A percentile compares a stretch with the other conserved stretches of the same genome.
phyloP scores from a whole-genome alignment of 2,797 vertebrate species.

The Peromyscus aztecus region DNA sequence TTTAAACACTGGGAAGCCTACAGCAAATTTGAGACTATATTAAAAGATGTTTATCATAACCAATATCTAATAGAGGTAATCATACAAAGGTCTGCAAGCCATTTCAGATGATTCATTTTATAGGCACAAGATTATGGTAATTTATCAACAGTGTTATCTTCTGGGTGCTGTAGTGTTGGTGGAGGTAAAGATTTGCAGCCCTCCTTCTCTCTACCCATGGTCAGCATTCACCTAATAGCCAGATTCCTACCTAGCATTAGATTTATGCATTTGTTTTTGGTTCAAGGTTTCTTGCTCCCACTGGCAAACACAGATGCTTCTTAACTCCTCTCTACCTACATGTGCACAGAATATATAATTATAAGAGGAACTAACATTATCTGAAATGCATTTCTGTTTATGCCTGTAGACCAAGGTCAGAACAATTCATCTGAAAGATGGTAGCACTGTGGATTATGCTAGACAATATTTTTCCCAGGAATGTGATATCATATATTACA shows the following conservation, averaged over 20 bases:
- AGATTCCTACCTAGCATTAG: conserved; percentile 65
- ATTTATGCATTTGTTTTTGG: conserved; percentile 75
- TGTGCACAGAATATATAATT: conserved; percentile 82
- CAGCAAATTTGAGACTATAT: conserved; percentile 62
- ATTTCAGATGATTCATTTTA: conserved; percentile 75
- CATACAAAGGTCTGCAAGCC: conserved; percentile 62
- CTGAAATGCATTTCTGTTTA: conserved; percentile 85
- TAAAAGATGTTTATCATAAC: conserved; percentile 73
- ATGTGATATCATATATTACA: conserved; percentile 72
- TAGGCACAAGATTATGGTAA: conserved; percentile 47
- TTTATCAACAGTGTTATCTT: conserved; percentile 67
- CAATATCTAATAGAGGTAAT: conserved; percentile 64
- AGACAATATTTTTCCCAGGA: conserved; percentile 73
- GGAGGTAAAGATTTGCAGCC: conserved; percentile 64
- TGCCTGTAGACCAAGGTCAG: conserved; percentile 84
- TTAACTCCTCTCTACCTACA: conserved; percentile 76
- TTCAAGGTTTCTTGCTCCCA: conserved; percentile 83
- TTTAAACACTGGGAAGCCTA: conserved; percentile 49
- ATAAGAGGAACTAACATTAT: conserved; percentile 78
- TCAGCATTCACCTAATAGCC: conserved; percentile 63
- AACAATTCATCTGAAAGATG: conserved; percentile 86
- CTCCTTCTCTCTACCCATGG: conserved; percentile 13
- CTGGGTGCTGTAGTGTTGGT: conserved; percentile 46
- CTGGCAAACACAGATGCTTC: conserved; percentile 83
- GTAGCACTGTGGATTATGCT: conserved; percentile 58